These are phyloP conservation scores for Sialia sialis DNA, from an alignment of 2,113 vertebrate genomes.

Conservation along the genomic window DNA sequence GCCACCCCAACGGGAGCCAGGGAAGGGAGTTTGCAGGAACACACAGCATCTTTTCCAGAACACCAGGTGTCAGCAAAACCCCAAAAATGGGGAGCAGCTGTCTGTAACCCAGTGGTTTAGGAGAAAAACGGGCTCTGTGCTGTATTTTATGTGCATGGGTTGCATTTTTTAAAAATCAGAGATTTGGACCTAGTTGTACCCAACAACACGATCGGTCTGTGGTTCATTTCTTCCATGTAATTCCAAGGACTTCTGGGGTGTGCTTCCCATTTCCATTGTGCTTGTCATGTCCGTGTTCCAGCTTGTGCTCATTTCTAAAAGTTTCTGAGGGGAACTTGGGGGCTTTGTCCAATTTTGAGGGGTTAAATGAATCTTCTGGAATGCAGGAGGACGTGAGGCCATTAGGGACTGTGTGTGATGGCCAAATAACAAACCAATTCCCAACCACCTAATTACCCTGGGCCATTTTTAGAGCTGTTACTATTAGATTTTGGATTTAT, in stretches of 20 bases:
- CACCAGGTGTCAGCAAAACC: slow-evolving; percentile 54
- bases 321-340: not conserved
- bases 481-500: not conserved
- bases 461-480: slow-evolving; percentile 29
- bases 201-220: fast-evolving
- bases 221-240: not conserved
- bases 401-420: not conserved
- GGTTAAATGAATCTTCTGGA: not conserved
- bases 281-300: fast-evolving
- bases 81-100: not conserved
- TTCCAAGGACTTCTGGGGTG: not conserved
- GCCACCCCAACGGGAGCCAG: not conserved
- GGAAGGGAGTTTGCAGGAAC: not conserved
- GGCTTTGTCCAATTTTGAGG: not conserved
- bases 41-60: not conserved
- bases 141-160: not conserved
- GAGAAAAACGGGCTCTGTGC: not conserved
- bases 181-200: not conserved
- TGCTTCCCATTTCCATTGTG: not conserved
- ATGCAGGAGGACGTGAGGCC: not conserved
- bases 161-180: not conserved
- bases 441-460: not conserved
- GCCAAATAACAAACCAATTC: not conserved
- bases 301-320: not conserved
- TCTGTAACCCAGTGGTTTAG: fast-evolving